A percentile compares a stretch with the other conserved stretches of the same genome.
These are phyloP conservation scores for Cephus rjabovi DNA, from an alignment of 2,888 invertebrate species.

Conservation along the genomic window DNA sequence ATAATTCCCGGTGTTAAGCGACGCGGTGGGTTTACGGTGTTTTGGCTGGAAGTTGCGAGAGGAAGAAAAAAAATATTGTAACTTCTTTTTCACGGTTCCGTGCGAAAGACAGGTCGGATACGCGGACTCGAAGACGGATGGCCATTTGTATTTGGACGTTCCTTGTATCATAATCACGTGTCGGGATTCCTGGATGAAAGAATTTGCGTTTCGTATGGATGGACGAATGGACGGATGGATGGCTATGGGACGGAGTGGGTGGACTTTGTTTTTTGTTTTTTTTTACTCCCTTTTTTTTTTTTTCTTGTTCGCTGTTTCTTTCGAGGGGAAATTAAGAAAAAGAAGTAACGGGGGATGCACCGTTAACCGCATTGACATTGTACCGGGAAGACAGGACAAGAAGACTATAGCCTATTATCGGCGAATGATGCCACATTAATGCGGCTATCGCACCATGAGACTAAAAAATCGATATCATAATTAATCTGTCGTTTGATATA, in stretches of 20 bases:
- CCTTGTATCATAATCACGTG: constrained; percentile 45
- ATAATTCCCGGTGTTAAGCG: neutral
- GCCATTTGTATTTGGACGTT: constrained; percentile 55
- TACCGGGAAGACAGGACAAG: constrained; percentile 56
- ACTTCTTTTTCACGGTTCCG: neutral
- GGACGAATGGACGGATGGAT: neutral
- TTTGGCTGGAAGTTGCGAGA: neutral
- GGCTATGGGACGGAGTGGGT: neutral
- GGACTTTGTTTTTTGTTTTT: neutral
- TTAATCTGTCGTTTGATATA: constrained; percentile 65
- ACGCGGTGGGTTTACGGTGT: neutral
- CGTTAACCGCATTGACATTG: constrained; percentile 46
- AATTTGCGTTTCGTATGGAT: neutral
- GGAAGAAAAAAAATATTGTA: neutral
- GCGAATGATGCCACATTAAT: constrained; percentile 53
- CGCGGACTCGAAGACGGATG: constrained; percentile 31
- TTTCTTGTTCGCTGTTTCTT: constrained; percentile 1
- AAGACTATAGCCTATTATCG: constrained; percentile 55
- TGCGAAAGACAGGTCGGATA: neutral
- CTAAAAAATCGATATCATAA: constrained; percentile 65
- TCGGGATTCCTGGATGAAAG: neutral
- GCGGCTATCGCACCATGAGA: constrained; percentile 62
- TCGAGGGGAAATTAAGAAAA: constrained; percentile 16
- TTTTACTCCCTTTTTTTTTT: neutral
- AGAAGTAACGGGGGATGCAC: constrained; percentile 22